phyloP scores from a whole-genome alignment of 2,797 vertebrate genomes.

The Arctocebus calabarensis region DNA sequence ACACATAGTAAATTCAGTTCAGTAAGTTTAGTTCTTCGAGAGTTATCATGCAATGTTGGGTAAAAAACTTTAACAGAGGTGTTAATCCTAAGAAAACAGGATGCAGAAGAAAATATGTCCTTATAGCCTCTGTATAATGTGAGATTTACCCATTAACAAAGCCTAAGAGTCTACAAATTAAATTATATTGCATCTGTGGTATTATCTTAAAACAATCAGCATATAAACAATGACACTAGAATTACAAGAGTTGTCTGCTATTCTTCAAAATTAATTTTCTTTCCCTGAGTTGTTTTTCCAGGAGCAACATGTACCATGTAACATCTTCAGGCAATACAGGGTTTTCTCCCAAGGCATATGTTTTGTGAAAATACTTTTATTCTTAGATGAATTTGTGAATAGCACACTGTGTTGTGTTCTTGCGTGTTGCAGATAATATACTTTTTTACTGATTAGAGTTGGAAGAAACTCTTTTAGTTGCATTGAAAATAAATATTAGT shows the following conservation, averaged over 20 bases:
- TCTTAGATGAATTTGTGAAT: not conserved
- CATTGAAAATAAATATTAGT: not conserved
- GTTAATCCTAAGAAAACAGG: not conserved
- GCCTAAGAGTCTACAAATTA: constrained; percentile 45
- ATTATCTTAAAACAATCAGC: constrained; percentile 60
- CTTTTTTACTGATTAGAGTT: not conserved
- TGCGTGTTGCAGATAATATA: not conserved
- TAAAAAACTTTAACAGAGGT: constrained; percentile 13
- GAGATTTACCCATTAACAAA: constrained; percentile 7
- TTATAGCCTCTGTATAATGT: not conserved
- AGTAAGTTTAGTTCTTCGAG: not conserved
- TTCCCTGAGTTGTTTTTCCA: constrained; percentile 37
- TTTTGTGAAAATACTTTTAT: constrained; percentile 11
- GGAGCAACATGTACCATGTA: not conserved
- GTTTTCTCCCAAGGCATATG: not conserved
- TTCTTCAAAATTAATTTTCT: constrained; percentile 61
- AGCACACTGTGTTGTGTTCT: not conserved
- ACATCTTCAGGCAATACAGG: not conserved
- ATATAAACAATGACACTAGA: constrained; percentile 34
- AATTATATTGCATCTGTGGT: constrained; percentile 18
- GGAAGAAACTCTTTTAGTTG: not conserved
- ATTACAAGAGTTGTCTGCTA: constrained; percentile 52
- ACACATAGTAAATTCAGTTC: not conserved
- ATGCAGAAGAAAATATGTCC: not conserved
- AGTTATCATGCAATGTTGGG: not conserved